Conservation (phyloP, 2,797 vertebrate genomes). For the Falco naumanni region DNA sequence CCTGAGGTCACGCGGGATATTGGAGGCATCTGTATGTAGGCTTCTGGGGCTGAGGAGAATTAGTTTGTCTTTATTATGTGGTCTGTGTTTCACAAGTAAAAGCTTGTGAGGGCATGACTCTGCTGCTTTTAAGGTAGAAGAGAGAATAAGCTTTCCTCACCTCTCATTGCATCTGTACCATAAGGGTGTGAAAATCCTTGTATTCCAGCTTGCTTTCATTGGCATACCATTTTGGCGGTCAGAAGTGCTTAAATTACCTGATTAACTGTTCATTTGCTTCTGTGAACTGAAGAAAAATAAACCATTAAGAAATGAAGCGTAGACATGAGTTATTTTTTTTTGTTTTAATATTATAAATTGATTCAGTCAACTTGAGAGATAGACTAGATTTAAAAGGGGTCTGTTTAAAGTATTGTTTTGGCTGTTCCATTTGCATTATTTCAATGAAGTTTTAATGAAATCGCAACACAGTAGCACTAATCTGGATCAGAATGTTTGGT, state of each 20-base stretch:
- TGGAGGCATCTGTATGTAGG: background rate
- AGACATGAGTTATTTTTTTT: background rate
- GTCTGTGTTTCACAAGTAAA: background rate
- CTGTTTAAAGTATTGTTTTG: background rate
- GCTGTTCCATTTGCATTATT: background rate
- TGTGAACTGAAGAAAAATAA: background rate
- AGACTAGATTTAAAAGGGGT: background rate
- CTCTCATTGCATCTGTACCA: background rate
- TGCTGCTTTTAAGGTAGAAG: background rate
- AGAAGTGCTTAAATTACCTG: background rate
- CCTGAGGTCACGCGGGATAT: background rate
- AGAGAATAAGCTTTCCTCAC: background rate
- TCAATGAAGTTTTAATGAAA: background rate
- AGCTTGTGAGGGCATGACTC: background rate
- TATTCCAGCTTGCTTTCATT: background rate
- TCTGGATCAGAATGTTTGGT: background rate
- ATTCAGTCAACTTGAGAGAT: background rate
- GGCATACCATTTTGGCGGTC: background rate
- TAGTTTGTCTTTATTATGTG: background rate
- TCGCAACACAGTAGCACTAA: background rate
- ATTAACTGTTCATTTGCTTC: background rate
- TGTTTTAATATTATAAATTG: background rate
- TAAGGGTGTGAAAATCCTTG: background rate
- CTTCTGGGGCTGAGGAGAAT: background rate
- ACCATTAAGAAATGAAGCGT: background rate